These are phyloP conservation scores for Sturmia bella DNA, from an alignment of 2,888 invertebrate species.

Conservation along the genomic window DNA sequence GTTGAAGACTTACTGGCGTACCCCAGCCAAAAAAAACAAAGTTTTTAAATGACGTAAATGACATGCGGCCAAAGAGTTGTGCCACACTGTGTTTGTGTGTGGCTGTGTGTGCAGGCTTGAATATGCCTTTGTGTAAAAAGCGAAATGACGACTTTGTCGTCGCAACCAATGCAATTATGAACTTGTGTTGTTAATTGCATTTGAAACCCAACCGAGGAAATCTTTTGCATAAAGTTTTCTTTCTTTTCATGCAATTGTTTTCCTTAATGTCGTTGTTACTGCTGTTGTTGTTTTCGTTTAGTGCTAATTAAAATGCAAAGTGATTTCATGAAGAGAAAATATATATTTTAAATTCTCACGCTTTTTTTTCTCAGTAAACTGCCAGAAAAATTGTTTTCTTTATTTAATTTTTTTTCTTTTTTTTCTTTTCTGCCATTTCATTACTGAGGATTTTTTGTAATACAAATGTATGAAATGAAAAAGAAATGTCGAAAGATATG, in stretches of 20 bases:
- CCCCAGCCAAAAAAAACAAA: no score
- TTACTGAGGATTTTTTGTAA: constrained; percentile 17
- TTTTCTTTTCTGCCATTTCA: constrained; percentile 7
- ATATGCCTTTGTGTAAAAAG: no score
- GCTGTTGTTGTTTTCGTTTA: constrained; percentile 20
- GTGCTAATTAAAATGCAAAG: constrained; percentile 67
- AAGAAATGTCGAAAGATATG: constrained; percentile 16
- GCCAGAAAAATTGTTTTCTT: constrained; percentile 1
- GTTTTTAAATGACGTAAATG: no score
- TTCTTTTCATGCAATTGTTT: constrained; percentile 10
- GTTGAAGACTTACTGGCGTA: no score
- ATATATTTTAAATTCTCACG: constrained; percentile 62
- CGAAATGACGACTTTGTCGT: not conserved
- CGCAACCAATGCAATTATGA: constrained; percentile 43
- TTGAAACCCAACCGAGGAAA: constrained; percentile 50
- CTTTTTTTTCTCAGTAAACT: constrained; percentile 30
- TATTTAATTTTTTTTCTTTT: not conserved
- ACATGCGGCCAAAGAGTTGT: no score
- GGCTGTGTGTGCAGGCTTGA: no score
- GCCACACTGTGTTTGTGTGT: no score
- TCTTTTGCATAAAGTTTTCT: constrained; percentile 15
- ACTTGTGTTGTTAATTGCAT: constrained; percentile 64
- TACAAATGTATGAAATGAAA: constrained; percentile 14
- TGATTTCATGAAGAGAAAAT: constrained; percentile 59
- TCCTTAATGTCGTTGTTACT: constrained; percentile 4